These are phyloP conservation scores for Toxotes chatareus DNA, from an alignment of 2,113 vertebrate species.

Conservation along the genomic window DNA sequence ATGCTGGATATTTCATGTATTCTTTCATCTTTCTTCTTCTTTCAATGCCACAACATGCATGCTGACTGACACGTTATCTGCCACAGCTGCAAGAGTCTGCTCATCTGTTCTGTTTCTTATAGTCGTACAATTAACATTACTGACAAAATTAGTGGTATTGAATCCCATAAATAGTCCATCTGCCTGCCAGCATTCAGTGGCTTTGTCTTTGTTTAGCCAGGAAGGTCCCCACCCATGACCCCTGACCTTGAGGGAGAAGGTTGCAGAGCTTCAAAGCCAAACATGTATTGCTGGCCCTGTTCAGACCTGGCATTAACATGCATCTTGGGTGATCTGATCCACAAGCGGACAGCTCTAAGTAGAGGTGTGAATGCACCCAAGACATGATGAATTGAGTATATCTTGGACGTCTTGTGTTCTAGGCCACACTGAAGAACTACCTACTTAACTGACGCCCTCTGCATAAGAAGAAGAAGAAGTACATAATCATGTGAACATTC, in stretches of 20 bases:
- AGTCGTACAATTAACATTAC: neutral
- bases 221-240: neutral
- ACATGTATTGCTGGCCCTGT: neutral
- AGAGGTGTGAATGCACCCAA: no score
- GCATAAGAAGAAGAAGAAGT: no score
- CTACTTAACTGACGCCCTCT: no score
- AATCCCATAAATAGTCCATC: neutral
- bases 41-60: conserved; percentile 4
- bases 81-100: neutral
- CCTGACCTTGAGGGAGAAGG: neutral
- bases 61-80: neutral
- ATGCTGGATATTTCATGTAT: neutral
- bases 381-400: no score
- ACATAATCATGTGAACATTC: no score
- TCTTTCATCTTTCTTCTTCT: neutral
- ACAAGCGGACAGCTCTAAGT: no score
- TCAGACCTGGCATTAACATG: no score
- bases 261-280: neutral
- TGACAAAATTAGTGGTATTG: neutral
- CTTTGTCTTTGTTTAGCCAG: neutral
- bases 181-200: neutral
- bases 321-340: no score
- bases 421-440: no score
- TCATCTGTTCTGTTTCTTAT: conserved; percentile 9
- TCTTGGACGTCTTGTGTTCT: no score